These are phyloP conservation scores for Ooceraea biroi DNA, from an alignment of 1,140 invertebrate species.

Conservation along the genomic window DNA sequence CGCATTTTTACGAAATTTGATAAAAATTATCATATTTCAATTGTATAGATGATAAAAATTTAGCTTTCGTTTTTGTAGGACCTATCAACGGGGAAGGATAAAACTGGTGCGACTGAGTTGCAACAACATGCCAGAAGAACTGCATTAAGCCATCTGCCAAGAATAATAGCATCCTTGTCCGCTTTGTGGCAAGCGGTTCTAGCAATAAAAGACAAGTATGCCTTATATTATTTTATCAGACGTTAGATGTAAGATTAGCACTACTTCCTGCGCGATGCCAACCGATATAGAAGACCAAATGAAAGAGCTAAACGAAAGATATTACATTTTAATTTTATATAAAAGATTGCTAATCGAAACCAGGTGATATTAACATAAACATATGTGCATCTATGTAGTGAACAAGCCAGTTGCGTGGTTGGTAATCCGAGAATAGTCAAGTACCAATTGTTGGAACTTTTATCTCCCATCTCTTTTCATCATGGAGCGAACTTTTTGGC, in stretches of 20 bases:
- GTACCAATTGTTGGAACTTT: conserved; percentile 93
- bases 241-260: no score
- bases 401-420: conserved; percentile 86
- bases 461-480: conserved; percentile 95
- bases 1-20: background rate
- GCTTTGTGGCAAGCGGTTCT: conserved; percentile 92
- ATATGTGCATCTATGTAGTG: no score
- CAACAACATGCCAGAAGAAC: conserved; percentile 90
- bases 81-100: conserved; percentile 75
- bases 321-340: no score
- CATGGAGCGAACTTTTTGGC: conserved; percentile 94
- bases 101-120: conserved; percentile 82
- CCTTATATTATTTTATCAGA: conserved; percentile 34
- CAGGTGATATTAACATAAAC: no score
- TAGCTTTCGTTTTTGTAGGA: conserved; percentile 70
- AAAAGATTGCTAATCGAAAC: no score
- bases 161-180: conserved; percentile 93
- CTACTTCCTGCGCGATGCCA: no score
- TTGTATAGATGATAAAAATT: conserved; percentile 10
- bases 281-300: no score
- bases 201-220: conserved; percentile 85
- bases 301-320: no score
- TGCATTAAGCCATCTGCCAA: conserved; percentile 92
- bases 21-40: conserved; percentile 35
- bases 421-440: conserved; percentile 90